These are phyloP conservation scores for Anthonomus grandis DNA, from an alignment of 1,140 invertebrate genomes.

Conservation along the genomic window DNA sequence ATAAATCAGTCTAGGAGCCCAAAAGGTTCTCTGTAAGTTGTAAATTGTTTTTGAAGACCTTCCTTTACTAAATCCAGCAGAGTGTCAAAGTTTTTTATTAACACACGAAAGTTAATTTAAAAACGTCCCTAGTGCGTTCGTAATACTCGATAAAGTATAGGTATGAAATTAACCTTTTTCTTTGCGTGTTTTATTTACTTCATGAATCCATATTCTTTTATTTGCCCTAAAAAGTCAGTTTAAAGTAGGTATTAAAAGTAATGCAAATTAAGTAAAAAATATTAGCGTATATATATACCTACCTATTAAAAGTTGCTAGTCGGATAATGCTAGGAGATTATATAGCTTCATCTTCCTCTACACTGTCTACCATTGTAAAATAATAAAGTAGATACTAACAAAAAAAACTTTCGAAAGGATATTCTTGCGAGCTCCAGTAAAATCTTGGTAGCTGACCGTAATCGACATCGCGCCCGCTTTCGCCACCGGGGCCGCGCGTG, in stretches of 20 bases:
- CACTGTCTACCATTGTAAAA: neutral
- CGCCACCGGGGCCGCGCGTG: too few relatives aligned
- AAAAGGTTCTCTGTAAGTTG: neutral
- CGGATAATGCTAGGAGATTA: neutral
- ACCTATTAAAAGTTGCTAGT: neutral
- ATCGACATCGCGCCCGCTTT: too few relatives aligned
- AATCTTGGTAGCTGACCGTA: neutral
- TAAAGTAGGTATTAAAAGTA: neutral
- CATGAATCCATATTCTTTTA: slow-evolving; percentile 6
- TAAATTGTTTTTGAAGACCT: neutral
- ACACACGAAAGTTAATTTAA: slow-evolving; percentile 6
- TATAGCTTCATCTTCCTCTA: neutral
- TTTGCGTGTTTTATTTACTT: neutral
- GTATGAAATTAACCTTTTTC: slow-evolving; percentile 3
- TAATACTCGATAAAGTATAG: neutral
- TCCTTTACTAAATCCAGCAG: slow-evolving; percentile 1
- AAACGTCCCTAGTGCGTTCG: neutral
- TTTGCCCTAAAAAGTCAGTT: slow-evolving; percentile 14
- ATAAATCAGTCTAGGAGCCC: neutral
- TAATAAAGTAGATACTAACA: neutral
- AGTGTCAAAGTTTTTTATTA: neutral
- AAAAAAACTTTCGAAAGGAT: neutral
- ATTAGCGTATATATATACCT: neutral
- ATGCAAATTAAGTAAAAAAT: neutral
- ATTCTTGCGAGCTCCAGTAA: neutral